phyloP scores from a whole-genome alignment of 2,113 vertebrate genomes.

The Sinocyclocheilus anophthalmus region DNA sequence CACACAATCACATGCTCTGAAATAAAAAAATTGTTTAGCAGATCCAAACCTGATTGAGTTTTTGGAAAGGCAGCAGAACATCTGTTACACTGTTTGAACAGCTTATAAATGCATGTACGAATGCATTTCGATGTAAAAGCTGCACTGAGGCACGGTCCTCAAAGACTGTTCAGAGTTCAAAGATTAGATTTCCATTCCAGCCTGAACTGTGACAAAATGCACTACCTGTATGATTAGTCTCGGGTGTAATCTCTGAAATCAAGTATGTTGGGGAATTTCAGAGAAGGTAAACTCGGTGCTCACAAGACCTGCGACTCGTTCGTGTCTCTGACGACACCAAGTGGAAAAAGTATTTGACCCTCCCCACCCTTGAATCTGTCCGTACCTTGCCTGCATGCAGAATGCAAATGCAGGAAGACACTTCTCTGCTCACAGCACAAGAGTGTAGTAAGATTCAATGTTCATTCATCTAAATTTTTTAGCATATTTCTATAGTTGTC shows the following conservation, averaged over 20 bases:
- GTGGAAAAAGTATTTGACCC: constrained; percentile 1
- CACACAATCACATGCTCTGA: constrained; percentile 3
- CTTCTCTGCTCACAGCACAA: constrained; percentile 44
- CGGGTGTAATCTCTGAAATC: constrained; percentile 7
- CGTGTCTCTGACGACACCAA: not conserved
- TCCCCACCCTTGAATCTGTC: not conserved
- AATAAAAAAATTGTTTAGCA: constrained; percentile 20
- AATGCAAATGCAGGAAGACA: constrained; percentile 39
- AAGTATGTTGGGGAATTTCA: constrained; percentile 13
- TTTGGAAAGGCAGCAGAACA: constrained; percentile 16
- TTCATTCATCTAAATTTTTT: constrained; percentile 33
- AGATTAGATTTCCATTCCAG: constrained; percentile 32
- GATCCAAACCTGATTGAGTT: constrained; percentile 1
- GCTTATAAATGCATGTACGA: not conserved
- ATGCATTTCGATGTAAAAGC: constrained; percentile 16
- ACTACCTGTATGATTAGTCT: constrained; percentile 25
- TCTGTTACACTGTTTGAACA: constrained; percentile 9
- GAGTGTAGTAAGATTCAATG: constrained; percentile 27
- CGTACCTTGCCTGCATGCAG: constrained; percentile 37
- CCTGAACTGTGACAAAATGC: constrained; percentile 42
- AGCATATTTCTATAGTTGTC: constrained; percentile 50
- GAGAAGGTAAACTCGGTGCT: not conserved
- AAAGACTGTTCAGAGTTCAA: constrained; percentile 28
- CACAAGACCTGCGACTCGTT: not conserved
- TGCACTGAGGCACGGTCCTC: not conserved